Percentiles rank a stretch among this genome's conserved stretches.
These are phyloP conservation scores for Nebria salina DNA, from an alignment of 2,888 invertebrate genomes.

Conservation along the genomic window DNA sequence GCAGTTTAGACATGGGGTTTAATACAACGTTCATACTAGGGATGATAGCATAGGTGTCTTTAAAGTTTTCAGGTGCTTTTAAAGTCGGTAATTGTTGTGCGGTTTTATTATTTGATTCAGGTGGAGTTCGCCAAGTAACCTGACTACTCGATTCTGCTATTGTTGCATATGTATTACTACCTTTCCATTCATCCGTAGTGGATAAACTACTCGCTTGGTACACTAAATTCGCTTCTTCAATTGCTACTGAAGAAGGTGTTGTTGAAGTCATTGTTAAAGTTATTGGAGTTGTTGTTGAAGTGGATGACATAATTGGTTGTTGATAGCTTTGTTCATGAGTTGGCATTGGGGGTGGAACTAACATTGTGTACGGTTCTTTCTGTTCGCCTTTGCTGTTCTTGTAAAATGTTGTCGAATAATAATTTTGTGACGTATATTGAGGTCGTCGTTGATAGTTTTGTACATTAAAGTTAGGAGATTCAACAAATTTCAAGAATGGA, in stretches of 20 bases:
- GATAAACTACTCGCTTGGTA: conserved; percentile 70
- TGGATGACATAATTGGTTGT: conserved; percentile 47
- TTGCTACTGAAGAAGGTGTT: conserved; percentile 61
- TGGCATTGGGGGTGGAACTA: conserved; percentile 75
- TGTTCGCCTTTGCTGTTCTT: conserved; percentile 64
- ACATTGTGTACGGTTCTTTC: conserved; percentile 70
- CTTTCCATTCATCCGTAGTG: conserved; percentile 63
- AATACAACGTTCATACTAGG: conserved; percentile 29
- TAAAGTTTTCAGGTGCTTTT: conserved; percentile 34
- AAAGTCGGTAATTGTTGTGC: conserved; percentile 51
- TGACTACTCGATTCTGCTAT: conserved; percentile 56
- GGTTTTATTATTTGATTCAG: conserved; percentile 37
- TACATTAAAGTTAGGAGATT: conserved; percentile 62
- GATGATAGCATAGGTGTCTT: conserved; percentile 27
- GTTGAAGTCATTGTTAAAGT: conserved; percentile 49
- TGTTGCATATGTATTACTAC: conserved; percentile 52
- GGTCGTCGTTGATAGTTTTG: conserved; percentile 57
- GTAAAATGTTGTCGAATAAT: conserved; percentile 58
- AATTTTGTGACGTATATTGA: conserved; percentile 60
- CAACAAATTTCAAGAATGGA: conserved; percentile 64
- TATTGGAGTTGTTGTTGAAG: conserved; percentile 49
- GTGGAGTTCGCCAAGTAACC: conserved; percentile 57
- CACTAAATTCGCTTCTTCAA: conserved; percentile 72
- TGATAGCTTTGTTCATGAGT: conserved; percentile 56
- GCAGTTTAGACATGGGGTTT: conserved; percentile 36